These are phyloP conservation scores for Saccostrea cuccullata DNA, from an alignment of 1,140 invertebrate species.

Conservation along the genomic window DNA sequence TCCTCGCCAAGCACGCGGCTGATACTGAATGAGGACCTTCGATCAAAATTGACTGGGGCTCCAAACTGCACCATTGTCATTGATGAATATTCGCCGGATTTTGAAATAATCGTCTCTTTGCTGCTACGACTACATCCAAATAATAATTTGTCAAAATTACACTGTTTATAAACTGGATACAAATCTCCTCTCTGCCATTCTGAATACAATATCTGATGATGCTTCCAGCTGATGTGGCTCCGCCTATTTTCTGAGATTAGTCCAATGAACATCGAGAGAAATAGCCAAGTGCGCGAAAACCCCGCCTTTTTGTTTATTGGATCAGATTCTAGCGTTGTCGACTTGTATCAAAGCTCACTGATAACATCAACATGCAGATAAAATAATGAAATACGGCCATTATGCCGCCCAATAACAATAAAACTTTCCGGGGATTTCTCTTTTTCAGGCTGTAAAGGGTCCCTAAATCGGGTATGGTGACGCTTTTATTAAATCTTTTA, in stretches of 20 bases:
- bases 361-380: slow-evolving; percentile 37
- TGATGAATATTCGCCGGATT: background rate
- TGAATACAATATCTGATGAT: background rate
- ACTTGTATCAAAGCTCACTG: slow-evolving; percentile 21
- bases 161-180: slow-evolving; percentile 29
- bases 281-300: background rate
- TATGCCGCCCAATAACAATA: slow-evolving; percentile 18
- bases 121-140: background rate
- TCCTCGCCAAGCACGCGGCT: slow-evolving; percentile 65
- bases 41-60: slow-evolving; percentile 52
- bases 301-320: slow-evolving; percentile 21
- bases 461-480: slow-evolving; percentile 16
- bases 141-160: slow-evolving; percentile 41
- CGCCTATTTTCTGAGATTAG: background rate
- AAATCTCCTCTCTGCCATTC: background rate
- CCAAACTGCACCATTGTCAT: slow-evolving; percentile 54
- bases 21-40: slow-evolving; percentile 64
- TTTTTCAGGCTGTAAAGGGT: background rate
- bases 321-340: slow-evolving; percentile 3
- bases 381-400: slow-evolving; percentile 4
- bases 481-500: slow-evolving; percentile 10
- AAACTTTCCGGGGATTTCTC: background rate
- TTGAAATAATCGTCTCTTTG: background rate
- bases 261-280: slow-evolving; percentile 3
- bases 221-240: background rate